phyloP scores from a whole-genome alignment of 2,888 invertebrate species.

The Malthinus seriepunctatus region DNA sequence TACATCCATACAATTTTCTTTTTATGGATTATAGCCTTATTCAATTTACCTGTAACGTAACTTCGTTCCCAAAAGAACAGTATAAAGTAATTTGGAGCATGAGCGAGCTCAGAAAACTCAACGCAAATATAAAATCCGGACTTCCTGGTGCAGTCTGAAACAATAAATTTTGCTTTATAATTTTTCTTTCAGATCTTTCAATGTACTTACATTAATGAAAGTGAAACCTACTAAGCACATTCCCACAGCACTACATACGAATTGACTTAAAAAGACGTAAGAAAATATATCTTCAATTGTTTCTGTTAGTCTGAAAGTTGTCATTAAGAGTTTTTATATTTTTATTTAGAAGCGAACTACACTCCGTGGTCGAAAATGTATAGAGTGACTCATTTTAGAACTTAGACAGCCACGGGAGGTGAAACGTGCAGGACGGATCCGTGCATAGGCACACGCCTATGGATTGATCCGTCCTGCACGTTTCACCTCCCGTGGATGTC shows the following conservation, averaged over 20 bases:
- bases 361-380: too few relatives aligned
- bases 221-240: constrained; percentile 42
- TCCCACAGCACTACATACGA: constrained; percentile 36
- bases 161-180: neutral
- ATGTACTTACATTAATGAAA: constrained; percentile 32
- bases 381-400: too few relatives aligned
- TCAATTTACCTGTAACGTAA: constrained; percentile 22
- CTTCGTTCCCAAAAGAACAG: constrained; percentile 41
- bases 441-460: too few relatives aligned
- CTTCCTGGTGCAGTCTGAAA: constrained; percentile 2
- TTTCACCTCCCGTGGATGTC: too few relatives aligned
- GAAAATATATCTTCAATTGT: constrained; percentile 37
- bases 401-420: too few relatives aligned
- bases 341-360: too few relatives aligned
- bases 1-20: too few relatives aligned
- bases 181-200: neutral
- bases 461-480: too few relatives aligned
- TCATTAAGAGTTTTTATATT: too few relatives aligned
- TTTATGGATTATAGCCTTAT: too few relatives aligned
- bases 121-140: constrained; percentile 7
- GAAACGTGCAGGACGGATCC: too few relatives aligned
- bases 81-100: constrained; percentile 39
- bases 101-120: constrained; percentile 29
- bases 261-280: constrained; percentile 35
- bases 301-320: constrained; percentile 33